These are phyloP conservation scores for Callopanchax toddi DNA, from an alignment of 2,113 vertebrate genomes.

Conservation along the genomic window DNA sequence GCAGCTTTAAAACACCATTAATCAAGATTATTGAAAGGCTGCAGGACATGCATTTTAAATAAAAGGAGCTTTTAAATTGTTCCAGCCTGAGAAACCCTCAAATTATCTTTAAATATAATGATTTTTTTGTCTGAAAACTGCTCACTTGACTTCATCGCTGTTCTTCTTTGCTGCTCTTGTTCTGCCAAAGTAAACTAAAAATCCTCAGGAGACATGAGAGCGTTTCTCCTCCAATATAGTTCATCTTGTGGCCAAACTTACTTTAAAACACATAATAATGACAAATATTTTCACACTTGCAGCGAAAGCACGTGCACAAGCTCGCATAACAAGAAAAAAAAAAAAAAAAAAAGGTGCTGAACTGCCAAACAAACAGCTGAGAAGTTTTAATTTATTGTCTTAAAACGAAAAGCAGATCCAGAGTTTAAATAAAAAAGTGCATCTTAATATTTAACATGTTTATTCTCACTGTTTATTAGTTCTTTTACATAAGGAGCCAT, in stretches of 20 bases:
- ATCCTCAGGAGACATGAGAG: slow-evolving; percentile 60
- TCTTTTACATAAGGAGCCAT: not conserved
- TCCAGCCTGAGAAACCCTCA: slow-evolving; percentile 42
- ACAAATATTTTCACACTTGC: slow-evolving; percentile 38
- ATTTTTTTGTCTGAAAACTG: slow-evolving; percentile 59
- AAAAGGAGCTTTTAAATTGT: slow-evolving; percentile 32
- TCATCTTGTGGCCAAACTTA: slow-evolving; percentile 54
- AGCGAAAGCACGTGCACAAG: slow-evolving; percentile 2
- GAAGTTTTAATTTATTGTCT: not conserved
- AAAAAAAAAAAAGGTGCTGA: not conserved
- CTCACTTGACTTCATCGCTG: slow-evolving; percentile 63
- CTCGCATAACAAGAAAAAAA: not conserved
- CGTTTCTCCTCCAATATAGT: slow-evolving; percentile 58
- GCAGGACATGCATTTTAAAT: slow-evolving; percentile 44
- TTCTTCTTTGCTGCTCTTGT: slow-evolving; percentile 59
- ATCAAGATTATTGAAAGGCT: slow-evolving; percentile 53
- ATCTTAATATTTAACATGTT: not conserved
- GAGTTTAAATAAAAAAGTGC: not conserved
- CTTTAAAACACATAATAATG: slow-evolving; percentile 46
- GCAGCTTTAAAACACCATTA: slow-evolving; percentile 44
- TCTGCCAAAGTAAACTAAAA: slow-evolving; percentile 70
- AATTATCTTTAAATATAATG: slow-evolving; percentile 24
- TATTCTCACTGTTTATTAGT: not conserved
- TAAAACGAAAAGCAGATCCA: not conserved
- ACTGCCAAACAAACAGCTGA: slow-evolving; percentile 2